These are phyloP conservation scores for Pantala flavescens DNA, from an alignment of 1,140 invertebrate genomes.

Conservation along the genomic window DNA sequence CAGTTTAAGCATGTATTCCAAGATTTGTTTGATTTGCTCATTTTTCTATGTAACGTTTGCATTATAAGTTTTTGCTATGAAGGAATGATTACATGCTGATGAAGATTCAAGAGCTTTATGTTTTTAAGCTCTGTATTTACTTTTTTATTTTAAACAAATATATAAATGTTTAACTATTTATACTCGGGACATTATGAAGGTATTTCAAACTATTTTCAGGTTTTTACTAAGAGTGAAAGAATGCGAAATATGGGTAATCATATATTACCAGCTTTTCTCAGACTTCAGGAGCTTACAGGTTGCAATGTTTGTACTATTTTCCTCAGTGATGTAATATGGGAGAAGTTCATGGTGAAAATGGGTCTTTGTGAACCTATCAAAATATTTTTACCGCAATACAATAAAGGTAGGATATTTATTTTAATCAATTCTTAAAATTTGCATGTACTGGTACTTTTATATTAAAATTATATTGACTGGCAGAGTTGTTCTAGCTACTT, in stretches of 20 bases:
- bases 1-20: background rate
- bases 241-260: constrained; percentile 59
- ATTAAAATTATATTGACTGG: no score
- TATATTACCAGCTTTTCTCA: constrained; percentile 56
- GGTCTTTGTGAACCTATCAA: constrained; percentile 62
- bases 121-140: background rate
- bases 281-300: constrained; percentile 58
- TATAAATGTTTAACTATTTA: no score
- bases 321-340: constrained; percentile 63
- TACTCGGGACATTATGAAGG: background rate
- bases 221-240: constrained; percentile 70
- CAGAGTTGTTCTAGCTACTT: no score
- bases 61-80: no score
- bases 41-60: background rate
- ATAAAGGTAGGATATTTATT: constrained; percentile 38
- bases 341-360: constrained; percentile 61
- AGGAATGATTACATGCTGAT: no score
- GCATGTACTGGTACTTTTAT: constrained; percentile 11
- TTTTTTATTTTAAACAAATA: background rate
- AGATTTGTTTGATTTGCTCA: background rate
- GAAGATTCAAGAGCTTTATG: background rate
- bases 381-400: constrained; percentile 72
- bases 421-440: constrained; percentile 19
- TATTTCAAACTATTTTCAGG: constrained; percentile 26
- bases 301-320: constrained; percentile 63